Evolutionary conservation across 2,888 invertebrate genomes (phyloP), one percentile per base, ranked within the genome.

Genomic region (Allygus modestus): DNA sequence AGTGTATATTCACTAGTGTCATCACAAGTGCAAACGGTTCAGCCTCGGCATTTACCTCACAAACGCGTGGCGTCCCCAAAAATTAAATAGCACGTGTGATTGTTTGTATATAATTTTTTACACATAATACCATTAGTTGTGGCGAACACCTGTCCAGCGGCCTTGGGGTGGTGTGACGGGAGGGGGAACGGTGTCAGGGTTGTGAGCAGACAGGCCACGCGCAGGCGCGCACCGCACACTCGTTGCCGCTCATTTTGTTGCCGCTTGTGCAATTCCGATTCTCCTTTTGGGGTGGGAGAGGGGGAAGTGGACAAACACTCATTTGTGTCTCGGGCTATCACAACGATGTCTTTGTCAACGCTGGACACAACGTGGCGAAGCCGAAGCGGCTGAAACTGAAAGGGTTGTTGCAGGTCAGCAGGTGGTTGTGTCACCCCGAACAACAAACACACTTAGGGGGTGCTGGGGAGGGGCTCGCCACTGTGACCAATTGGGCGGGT

Each of bases 141-240:
- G 23, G 65, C 15, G 65, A 11, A 79, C 79, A 79, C 79, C 79
- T 79, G 79, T 33, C 79, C 79, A 58, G 79, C 9, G 58, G 58
- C 79, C 77, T 77, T 33, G 46, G 46, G 31, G 28, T 77, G 51
- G 28, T 11, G 31, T 15, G 77, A 26, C 31, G n/a, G 37, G 58
- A 17, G 58, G 58, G 79, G 58, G 79, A 79, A 79, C 15, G 28
- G 79, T 79, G 79, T 79, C 79, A 79, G 79, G 79, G 79, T 58
- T 79, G 79, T 28, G 2, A 51, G 77, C 73, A n/a, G n/a, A n/a
- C n/a, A n/a, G n/a, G n/a, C n/a, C n/a, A 23, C 77, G n/a, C n/a
- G 41, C 41, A 41, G 1, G 46, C 46, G 75, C 75, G 23, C 46
- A 4, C n/a, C 20, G 23, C 41, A n/a, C 73, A 43, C 43, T 43